Evolutionary conservation across 23 tunicate genomes (phyloP), one percentile per base, ranked within the genome.

Genomic region (Ascidia mentula): DNA sequence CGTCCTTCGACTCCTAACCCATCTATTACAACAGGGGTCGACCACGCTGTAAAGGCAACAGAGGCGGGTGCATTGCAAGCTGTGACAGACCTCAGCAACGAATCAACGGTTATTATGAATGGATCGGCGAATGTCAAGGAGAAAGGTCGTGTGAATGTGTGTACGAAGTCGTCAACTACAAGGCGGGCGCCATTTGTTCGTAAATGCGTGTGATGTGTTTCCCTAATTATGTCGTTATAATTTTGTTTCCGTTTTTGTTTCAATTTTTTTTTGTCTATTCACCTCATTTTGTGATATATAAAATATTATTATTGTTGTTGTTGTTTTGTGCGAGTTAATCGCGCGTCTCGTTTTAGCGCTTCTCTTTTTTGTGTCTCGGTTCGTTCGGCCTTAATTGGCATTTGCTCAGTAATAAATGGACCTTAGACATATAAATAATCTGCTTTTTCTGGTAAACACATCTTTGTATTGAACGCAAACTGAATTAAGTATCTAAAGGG

Each of bases 71-170:
- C 74, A 76, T 87, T 15, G 92, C 78, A n/a, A 37, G 65, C 65
- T 87, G 92, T 77, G 61, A 80, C 72, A 40, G n/a, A 8, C 84
- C 84, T 15, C 65, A 34, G 34, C 36, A 6, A 1, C 32, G 0
- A 46, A 69, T 40, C n/a, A 22, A 37, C 0, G 78, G 82, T 6
- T 24, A 28, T 31, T 33, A 34, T 39, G 13, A 28, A 32, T 88
- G 93, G 93, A 39, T 7, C 32, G 75, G 72, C 20, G 84, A 82
- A 59, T 88, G 93, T 78, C 78, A 77, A 36, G 93, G 93, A 22
- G 38, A 72, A 71, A 38, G 0, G 36, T 36, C 69, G 24, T 88
- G 93, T 75, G 79, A 77, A 46, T 88, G 93, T 46, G 46, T 82
- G 45, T 53, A 61, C 40, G n/a, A 32, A 32, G 79, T 79, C 6